Base-by-base conservation (phyloP, 2,888 invertebrate species). In the Teleiodes luculella region DNA sequence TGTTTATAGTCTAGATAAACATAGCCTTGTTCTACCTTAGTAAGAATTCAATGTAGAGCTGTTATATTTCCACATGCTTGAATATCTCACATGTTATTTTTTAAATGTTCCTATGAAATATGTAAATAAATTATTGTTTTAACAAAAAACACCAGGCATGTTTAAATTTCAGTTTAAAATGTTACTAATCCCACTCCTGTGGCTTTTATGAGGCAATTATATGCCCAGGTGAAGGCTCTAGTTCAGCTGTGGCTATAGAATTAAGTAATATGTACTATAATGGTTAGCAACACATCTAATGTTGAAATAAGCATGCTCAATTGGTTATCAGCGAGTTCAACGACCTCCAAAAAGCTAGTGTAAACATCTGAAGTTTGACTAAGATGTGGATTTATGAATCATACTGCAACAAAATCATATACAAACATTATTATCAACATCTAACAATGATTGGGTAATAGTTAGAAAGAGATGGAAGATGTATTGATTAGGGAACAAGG, bases 321-420 rank as follows among this genome's bases (percentile, higher is more conserved):
- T n/a, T 48, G 13, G n/a, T 33, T 33, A 35, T 48, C 43, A 28
- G 28, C 28, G 11, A n/a, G 43, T 43, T 43, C 43, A 43, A 13
- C 28, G 13, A 43, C 43, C 43, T 28, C 28, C 43, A 43, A 28
- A n/a, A 43, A 28, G 43, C 43, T 20, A 49, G 30, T 45, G 14
- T 45, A 56, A 30, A 18, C 47, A 41, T 37, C 39, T 50, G 45
- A 50, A 56, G 30, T 28, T 28, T 43, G 18, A 50, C 30, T 49
- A 37, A 35, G 49, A 11, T 11, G 11, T 41, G 20, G 13, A 0
- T 43, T 11, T 13, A 43, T 43, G 43, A 43, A 43, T 43, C 43
- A 43, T 37, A n/a, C n/a, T 18, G 16, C 8, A 18, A 18, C 11
- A 30, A 10, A 31, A 51, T 49, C 8, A 5, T 30, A 39, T 30